Percentiles rank a stretch among this genome's conserved stretches.
These are phyloP conservation scores for Bhutanitis thaidina DNA, from an alignment of 2,888 invertebrate species.

Conservation along the genomic window DNA sequence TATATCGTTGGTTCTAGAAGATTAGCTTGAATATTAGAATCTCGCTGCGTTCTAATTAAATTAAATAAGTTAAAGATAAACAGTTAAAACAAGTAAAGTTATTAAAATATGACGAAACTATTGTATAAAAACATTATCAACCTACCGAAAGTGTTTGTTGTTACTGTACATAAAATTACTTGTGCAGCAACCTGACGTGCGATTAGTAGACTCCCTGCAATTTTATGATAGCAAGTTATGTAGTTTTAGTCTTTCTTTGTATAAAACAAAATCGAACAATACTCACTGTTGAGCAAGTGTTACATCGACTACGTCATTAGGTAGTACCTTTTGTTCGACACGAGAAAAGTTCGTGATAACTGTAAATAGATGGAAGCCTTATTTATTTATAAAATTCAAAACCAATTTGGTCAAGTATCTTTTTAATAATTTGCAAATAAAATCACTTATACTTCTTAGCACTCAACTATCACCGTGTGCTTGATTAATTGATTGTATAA, in stretches of 20 bases:
- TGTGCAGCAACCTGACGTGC: constrained; percentile 5
- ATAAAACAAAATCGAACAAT: background rate
- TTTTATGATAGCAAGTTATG: background rate
- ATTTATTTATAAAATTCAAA: background rate
- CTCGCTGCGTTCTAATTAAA: constrained; percentile 18
- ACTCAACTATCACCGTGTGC: too few species aligned
- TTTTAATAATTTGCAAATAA: background rate
- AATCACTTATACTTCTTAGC: too few species aligned
- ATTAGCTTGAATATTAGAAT: constrained; percentile 25
- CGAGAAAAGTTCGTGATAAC: constrained; percentile 10
- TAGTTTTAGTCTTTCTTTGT: background rate
- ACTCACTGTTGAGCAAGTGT: constrained; percentile 8
- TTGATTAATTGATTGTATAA: too few species aligned
- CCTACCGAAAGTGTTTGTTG: constrained; percentile 14
- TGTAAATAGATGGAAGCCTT: background rate
- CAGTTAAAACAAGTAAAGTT: background rate
- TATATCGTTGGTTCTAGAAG: constrained; percentile 12
- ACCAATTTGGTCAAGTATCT: background rate
- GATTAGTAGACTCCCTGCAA: constrained; percentile 9
- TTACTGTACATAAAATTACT: constrained; percentile 7
- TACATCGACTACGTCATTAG: background rate
- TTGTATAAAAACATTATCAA: background rate
- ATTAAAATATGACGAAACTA: background rate
- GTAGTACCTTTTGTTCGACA: constrained; percentile 4
- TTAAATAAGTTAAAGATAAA: too few species aligned